Evolutionary conservation across 2,888 invertebrate species (phyloP).

Genomic region (Eulithis prunata): DNA sequence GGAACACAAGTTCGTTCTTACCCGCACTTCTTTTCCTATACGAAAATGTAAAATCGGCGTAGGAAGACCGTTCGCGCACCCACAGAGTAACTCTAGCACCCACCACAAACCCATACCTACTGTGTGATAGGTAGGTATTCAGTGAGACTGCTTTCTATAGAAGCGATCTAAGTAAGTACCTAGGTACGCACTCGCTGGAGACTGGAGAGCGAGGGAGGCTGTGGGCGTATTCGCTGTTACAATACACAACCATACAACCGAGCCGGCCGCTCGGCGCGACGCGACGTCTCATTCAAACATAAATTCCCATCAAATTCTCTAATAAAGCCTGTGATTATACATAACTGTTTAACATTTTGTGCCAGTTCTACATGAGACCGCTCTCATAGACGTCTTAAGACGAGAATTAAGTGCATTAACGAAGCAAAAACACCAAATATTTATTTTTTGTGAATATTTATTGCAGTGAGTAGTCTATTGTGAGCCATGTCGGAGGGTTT

Average conservation of each 20-base stretch:
- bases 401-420: slow-evolving; percentile 52
- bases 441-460: slow-evolving; percentile 56
- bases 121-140: slow-evolving; percentile 33
- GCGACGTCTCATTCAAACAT: slow-evolving; percentile 56
- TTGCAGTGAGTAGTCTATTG: slow-evolving; percentile 66
- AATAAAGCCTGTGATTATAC: slow-evolving; percentile 71
- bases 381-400: slow-evolving; percentile 45
- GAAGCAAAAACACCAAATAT: slow-evolving; percentile 59
- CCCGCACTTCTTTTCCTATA: too few species aligned
- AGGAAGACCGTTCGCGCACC: slow-evolving; percentile 49
- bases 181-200: slow-evolving; percentile 64
- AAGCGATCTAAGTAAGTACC: slow-evolving; percentile 40
- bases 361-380: slow-evolving; percentile 56
- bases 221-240: slow-evolving; percentile 67
- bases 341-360: slow-evolving; percentile 55
- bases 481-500: slow-evolving; percentile 85
- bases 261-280: slow-evolving; percentile 69
- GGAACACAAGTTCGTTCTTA: too few species aligned
- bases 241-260: slow-evolving; percentile 52
- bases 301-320: slow-evolving; percentile 64
- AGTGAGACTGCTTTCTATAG: slow-evolving; percentile 61
- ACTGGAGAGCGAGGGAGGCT: slow-evolving; percentile 77
- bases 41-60: slow-evolving; percentile 19
- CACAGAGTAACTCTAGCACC: too few species aligned
- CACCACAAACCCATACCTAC: background rate